Percentiles rank a stretch among this genome's conserved stretches.
These are phyloP conservation scores for Phasia obesa DNA, from an alignment of 2,888 invertebrate genomes.

Conservation along the genomic window DNA sequence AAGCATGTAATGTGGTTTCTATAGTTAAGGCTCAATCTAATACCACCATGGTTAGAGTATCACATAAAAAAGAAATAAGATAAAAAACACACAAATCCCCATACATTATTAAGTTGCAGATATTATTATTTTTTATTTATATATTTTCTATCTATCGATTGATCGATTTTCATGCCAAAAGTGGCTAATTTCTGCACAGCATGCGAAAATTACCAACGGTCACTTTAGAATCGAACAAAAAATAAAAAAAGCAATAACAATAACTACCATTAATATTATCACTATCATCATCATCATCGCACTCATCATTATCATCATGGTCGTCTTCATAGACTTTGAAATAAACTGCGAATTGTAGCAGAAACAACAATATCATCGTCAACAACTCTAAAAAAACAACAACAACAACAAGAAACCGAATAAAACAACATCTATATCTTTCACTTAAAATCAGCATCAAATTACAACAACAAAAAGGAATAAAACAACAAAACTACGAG, in stretches of 20 bases:
- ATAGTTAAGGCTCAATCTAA: slow-evolving; percentile 42
- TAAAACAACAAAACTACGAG: neutral
- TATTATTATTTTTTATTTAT: slow-evolving; percentile 4
- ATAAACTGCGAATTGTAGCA: slow-evolving; percentile 4
- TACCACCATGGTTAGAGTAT: slow-evolving; percentile 36
- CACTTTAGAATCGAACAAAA: slow-evolving; percentile 30
- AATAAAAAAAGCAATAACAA: slow-evolving; percentile 8
- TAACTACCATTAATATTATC: slow-evolving; percentile 7
- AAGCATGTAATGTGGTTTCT: slow-evolving; percentile 51
- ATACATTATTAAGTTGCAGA: slow-evolving; percentile 31
- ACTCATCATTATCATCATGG: slow-evolving; percentile 16
- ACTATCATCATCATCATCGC: slow-evolving; percentile 38
- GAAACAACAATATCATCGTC: slow-evolving; percentile 37
- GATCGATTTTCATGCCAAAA: slow-evolving; percentile 71
- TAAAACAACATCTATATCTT: slow-evolving; percentile 63
- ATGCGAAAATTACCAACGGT: slow-evolving; percentile 70
- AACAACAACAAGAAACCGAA: slow-evolving; percentile 18
- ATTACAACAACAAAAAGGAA: slow-evolving; percentile 45
- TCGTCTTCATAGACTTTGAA: slow-evolving; percentile 23
- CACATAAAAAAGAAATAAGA: slow-evolving; percentile 18
- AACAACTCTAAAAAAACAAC: neutral
- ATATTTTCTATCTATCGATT: slow-evolving; percentile 52
- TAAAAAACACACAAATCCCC: slow-evolving; percentile 42
- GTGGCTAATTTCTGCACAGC: slow-evolving; percentile 71
- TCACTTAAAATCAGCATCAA: slow-evolving; percentile 65